phyloP scores from a whole-genome alignment of 2,797 vertebrate species.

The Scomberomorus guttatus region DNA sequence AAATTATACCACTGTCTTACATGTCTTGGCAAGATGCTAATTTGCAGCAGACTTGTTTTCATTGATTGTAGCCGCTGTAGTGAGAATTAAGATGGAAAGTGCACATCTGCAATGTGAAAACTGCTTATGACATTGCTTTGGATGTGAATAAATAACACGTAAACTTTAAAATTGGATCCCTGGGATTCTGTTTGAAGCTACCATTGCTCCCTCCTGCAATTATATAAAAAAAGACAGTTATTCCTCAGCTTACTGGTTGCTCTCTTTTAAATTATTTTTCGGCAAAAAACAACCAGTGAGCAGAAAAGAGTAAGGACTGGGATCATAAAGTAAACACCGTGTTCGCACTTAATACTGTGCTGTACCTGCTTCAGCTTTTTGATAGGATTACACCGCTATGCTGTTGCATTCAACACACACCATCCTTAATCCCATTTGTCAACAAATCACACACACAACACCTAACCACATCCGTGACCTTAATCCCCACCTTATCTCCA shows the following conservation, averaged over 20 bases:
- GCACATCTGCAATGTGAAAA: conserved; percentile 1
- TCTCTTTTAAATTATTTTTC: neutral
- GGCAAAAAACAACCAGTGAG: conserved; percentile 20
- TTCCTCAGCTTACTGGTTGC: conserved; percentile 9
- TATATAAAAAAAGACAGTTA: conserved; percentile 5
- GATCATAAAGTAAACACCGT: conserved; percentile 50
- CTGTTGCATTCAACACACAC: conserved; percentile 59
- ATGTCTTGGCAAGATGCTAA: conserved; percentile 37
- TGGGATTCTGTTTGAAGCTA: conserved; percentile 18
- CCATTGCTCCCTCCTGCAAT: neutral
- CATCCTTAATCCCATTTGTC: conserved; percentile 79
- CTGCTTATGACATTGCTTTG: conserved; percentile 29
- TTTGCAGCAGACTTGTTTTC: conserved; percentile 33
- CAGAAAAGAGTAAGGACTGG: conserved; percentile 15
- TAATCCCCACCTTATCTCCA: conserved; percentile 75
- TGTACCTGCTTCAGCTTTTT: conserved; percentile 64
- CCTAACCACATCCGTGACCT: conserved; percentile 73
- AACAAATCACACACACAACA: conserved; percentile 74
- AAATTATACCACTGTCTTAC: conserved; percentile 22
- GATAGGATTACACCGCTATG: conserved; percentile 67
- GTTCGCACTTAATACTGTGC: conserved; percentile 37
- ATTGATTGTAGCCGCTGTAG: conserved; percentile 26
- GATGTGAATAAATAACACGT: conserved; percentile 39
- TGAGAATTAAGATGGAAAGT: conserved; percentile 27
- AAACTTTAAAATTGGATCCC: conserved; percentile 34